Percentiles rank a stretch among this genome's conserved stretches.
Evolutionary conservation across 92 coral and sea anemone genomes (phyloP).

Genomic region (Meandrina meandrites): DNA sequence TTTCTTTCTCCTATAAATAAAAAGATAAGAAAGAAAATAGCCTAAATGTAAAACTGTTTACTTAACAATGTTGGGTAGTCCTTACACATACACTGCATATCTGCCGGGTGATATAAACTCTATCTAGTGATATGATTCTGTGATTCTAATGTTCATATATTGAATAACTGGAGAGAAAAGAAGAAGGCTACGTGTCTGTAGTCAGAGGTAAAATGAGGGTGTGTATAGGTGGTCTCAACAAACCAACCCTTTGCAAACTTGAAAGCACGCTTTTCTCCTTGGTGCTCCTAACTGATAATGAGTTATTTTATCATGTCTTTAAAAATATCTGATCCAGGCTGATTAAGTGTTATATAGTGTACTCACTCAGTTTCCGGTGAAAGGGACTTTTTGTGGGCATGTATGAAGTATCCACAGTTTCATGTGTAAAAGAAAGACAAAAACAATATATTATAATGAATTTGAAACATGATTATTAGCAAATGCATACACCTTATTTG

Average conservation of each 20-base stretch:
- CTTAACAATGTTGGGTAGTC: neutral
- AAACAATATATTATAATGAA: no score
- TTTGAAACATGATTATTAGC: neutral
- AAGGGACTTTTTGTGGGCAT: constrained; percentile 54
- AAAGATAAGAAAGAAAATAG: neutral
- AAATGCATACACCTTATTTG: no score
- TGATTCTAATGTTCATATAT: no score
- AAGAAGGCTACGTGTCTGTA: no score
- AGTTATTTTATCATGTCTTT: no score
- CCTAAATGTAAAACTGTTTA: neutral
- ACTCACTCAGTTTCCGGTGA: constrained; percentile 86
- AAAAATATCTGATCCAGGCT: no score
- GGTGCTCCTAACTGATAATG: no score
- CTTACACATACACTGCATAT: neutral
- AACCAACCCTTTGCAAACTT: no score
- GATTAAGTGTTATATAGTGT: neutral
- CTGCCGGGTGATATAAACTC: neutral
- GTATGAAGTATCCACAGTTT: neutral
- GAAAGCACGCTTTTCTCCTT: no score
- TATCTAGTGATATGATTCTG: neutral
- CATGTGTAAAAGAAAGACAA: constrained; percentile 9
- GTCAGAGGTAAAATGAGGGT: no score
- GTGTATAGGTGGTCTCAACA: no score
- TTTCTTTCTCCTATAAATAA: constrained; percentile 69
- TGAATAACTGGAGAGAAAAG: no score